Evolutionary conservation across 2,113 vertebrate genomes (phyloP).

Genomic region (Scomber japonicus): DNA sequence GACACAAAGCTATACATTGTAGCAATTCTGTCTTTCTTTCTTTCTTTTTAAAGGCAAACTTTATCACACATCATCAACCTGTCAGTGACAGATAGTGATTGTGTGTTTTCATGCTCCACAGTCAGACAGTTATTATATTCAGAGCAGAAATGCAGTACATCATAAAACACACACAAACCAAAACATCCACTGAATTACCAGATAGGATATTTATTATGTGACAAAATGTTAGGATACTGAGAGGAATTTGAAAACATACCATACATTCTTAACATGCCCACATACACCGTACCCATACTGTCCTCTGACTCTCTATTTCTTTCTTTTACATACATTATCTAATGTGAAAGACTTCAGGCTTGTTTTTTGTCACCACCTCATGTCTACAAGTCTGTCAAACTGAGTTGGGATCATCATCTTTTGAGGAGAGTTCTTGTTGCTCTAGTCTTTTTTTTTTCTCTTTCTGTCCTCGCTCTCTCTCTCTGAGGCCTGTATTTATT

Average conservation of each 20-base stretch:
- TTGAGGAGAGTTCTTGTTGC: slow-evolving; percentile 30
- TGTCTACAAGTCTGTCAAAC: slow-evolving; percentile 41
- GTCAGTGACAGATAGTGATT: not conserved
- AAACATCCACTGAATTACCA: not conserved
- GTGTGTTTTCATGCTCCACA: not conserved
- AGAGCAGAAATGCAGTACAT: not conserved
- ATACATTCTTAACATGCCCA: too few relatives aligned
- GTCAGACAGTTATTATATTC: not conserved
- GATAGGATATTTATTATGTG: too few relatives aligned
- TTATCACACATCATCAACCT: not conserved
- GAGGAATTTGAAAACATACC: too few relatives aligned
- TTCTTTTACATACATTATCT: not conserved
- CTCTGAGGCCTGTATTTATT: slow-evolving; percentile 44
- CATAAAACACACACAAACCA: not conserved
- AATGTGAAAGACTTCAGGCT: not conserved
- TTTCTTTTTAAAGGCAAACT: slow-evolving; percentile 6
- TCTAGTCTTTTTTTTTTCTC: not conserved
- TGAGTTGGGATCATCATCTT: slow-evolving; percentile 42
- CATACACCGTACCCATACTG: too few relatives aligned
- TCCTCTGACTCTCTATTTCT: too few relatives aligned
- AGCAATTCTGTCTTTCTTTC: not conserved
- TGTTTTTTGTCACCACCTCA: slow-evolving; percentile 16
- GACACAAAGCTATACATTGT: not conserved
- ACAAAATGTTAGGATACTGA: too few relatives aligned
- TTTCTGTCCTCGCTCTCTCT: not conserved